Evolutionary conservation across 2,113 vertebrate species (phyloP), one percentile per base, ranked within the genome.

Genomic region (Taurulus bubalis): DNA sequence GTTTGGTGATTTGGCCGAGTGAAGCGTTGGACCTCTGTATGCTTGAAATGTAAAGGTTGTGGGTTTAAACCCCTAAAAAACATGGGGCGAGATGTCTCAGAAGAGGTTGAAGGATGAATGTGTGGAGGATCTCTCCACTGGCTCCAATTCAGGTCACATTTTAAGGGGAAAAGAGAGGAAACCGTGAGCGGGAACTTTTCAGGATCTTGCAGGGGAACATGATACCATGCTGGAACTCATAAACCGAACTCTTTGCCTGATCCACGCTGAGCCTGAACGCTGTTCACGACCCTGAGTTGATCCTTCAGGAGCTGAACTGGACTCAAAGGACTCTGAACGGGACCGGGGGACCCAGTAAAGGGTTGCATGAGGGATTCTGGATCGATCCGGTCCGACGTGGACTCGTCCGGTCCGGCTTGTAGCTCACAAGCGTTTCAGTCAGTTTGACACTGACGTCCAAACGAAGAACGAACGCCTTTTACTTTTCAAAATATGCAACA

Each of bases 401-500:
- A 66, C 63, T 47, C 6, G 65, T 77, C 68, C 32, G 67, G 66
- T 82, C 56, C n/a, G 77, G 36, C 75, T n/a, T 86, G 79, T 82
- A 88, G 80, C 84, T 78, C 85, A 15, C 40, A 47, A 63, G 71
- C 77, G 71, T 80, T 58, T 40, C 12, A 42, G 45, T 77, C 77
- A 80, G 67, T 30, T 30, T 24, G 49, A 66, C 24, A 53, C 79
- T 72, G 63, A 73, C 40, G 60, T 64, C 78, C 79, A 71, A 77
- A 85, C 79, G 4, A n/a, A 73, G 79, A 85, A 85, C 67, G 58
- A 90, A 93, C 83, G 90, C 89, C 91, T 94, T 94, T 89, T 89
- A 89, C 87, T 89, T 91, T 90, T 91, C 82, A 85, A 93, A 92
- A 94, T 95, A 95, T 95, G 94, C 94, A 95, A 94, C 89, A 79